Evolutionary conservation across 2,797 vertebrate genomes (phyloP).

Genomic region (Pseudochirops cupreus): DNA sequence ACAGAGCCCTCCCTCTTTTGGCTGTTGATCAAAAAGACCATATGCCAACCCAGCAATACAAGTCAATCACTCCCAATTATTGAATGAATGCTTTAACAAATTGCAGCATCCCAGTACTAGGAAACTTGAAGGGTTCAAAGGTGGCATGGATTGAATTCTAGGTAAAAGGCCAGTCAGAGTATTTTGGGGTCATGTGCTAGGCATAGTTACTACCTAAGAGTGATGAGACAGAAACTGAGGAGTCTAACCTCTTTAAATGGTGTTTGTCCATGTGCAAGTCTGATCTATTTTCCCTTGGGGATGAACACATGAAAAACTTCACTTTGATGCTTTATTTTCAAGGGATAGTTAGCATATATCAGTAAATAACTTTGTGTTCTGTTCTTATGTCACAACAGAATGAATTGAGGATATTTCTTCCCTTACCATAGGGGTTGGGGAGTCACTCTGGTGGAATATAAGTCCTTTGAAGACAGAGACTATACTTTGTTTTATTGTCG

Average conservation of each 20-base stretch:
- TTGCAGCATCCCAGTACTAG: conserved; percentile 58
- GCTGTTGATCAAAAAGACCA: conserved; percentile 64
- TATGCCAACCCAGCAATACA: conserved; percentile 69
- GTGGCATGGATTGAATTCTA: conserved; percentile 51
- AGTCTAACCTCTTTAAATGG: background rate
- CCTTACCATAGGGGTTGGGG: background rate
- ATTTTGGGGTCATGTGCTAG: conserved; percentile 25
- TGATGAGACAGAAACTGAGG: background rate
- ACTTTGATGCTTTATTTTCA: conserved; percentile 49
- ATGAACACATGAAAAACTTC: background rate
- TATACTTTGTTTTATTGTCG: background rate
- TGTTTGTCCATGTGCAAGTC: background rate
- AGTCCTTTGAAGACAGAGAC: background rate
- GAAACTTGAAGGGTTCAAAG: conserved; percentile 46
- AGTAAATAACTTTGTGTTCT: background rate
- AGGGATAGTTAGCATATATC: background rate
- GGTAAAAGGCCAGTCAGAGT: conserved; percentile 43
- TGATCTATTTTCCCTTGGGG: background rate
- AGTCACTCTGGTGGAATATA: background rate
- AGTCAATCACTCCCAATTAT: conserved; percentile 76
- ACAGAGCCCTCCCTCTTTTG: conserved; percentile 54
- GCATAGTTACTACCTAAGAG: background rate
- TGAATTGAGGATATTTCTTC: background rate
- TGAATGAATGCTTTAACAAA: conserved; percentile 67
- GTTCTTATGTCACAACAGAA: conserved; percentile 29